Conservation (phyloP, 2,888 invertebrate genomes). For the Sisyra terminalis region DNA sequence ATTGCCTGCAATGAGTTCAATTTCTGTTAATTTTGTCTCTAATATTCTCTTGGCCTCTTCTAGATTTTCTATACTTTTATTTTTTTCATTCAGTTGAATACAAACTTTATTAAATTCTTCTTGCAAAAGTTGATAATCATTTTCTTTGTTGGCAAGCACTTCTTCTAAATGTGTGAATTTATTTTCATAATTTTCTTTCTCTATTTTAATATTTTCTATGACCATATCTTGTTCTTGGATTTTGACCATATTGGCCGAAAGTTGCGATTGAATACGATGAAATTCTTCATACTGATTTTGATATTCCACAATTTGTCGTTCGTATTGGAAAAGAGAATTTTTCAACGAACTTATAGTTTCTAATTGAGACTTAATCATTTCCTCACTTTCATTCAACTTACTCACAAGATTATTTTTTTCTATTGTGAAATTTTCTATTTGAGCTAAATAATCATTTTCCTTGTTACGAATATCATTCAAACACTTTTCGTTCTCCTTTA, state of each 20-base stretch:
- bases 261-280: not conserved
- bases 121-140: constrained; percentile 39
- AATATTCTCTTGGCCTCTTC: constrained; percentile 44
- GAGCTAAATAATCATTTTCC: constrained; percentile 2
- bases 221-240: constrained; percentile 57
- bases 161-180: constrained; percentile 50
- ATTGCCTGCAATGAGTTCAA: constrained; percentile 44
- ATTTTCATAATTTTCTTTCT: constrained; percentile 43
- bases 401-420: constrained; percentile 16
- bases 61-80: constrained; percentile 39
- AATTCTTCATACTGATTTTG: not conserved
- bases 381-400: constrained; percentile 23
- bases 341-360: constrained; percentile 20
- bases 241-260: constrained; percentile 42
- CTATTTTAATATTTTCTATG: constrained; percentile 53
- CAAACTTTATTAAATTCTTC: constrained; percentile 43
- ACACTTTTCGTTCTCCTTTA: constrained; percentile 12
- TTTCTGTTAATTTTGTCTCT: constrained; percentile 39
- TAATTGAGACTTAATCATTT: constrained; percentile 15
- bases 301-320: not conserved
- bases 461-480: not conserved
- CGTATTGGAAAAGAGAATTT: not conserved
- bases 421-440: constrained; percentile 9
- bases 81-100: constrained; percentile 38
- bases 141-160: constrained; percentile 40